Evolutionary conservation across 2,888 invertebrate genomes (phyloP), one percentile per base, ranked within the genome.

Genomic region (Parochlus steinenii): DNA sequence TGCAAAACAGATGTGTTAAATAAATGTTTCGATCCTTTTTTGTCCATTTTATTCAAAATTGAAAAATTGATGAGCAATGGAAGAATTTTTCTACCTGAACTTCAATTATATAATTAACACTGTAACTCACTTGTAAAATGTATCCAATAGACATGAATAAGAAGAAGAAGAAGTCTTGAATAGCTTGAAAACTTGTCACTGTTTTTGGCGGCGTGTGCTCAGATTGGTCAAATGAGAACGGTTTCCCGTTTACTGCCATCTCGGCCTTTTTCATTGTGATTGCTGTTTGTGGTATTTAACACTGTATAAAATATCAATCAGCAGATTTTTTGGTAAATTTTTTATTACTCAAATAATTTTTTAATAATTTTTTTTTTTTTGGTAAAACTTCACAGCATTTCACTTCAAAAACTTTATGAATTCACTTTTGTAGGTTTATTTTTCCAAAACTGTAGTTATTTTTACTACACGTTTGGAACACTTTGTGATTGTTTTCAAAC

Each of bases 191-290:
- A 23, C 19, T 36, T 11, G 36, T 20, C 23, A 30, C 12, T 16
- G 16, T 12, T 4, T 15, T 17, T 24, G 36, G 28, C 7, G 11
- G n/a, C 7, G 7, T 11, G n/a, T n/a, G n/a, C 10, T 28, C 36
- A 29, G 26, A 23, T 15, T 22, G 29, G 24, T 36, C 36, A 17
- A 36, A 12, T n/a, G n/a, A 8, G 16, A 30, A 36, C 10, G 14
- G 19, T 11, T 36, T 36, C 14, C 15, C 22, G n/a, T n/a, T n/a
- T n/a, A n/a, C n/a, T n/a, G n/a, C n/a, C 16, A 23, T 22, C 11
- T 32, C 22, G 11, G 22, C 12, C 23, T 20, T 31, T 22, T 12
- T 15, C 8, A 10, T 30, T 30, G 6, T n/a, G n/a, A 6, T 12
- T 25, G 6, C n/a, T 25, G 10, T 25, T 5, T 12, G 12, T 22